These are phyloP conservation scores for Euclidia mi DNA, from an alignment of 2,888 invertebrate genomes.

Conservation along the genomic window DNA sequence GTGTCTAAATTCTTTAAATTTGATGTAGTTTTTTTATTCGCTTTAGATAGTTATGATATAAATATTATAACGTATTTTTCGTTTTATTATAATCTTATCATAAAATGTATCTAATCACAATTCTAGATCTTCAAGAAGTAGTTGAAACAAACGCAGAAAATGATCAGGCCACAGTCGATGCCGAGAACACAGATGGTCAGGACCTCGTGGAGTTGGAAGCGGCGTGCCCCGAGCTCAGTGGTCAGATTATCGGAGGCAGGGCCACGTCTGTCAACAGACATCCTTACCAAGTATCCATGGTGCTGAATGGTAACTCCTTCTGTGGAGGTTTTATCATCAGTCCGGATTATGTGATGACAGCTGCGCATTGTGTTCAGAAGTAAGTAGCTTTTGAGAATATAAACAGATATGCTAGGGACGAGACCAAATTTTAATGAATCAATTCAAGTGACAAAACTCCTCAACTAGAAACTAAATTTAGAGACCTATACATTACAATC, in stretches of 20 bases:
- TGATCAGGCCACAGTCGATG: conserved; percentile 56
- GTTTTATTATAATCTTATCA: no score
- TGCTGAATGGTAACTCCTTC: conserved; percentile 84
- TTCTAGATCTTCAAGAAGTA: conserved; percentile 81
- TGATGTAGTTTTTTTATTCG: no score
- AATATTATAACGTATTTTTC: no score
- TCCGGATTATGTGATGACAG: conserved; percentile 78
- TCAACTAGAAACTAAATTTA: no score
- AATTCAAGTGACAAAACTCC: no score
- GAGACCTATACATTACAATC: no score
- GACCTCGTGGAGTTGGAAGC: conserved; percentile 73
- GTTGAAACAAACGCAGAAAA: conserved; percentile 64
- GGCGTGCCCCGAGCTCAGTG: conserved; percentile 81
- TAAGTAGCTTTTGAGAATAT: conserved; percentile 60
- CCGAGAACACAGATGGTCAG: conserved; percentile 51
- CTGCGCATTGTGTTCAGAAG: conserved; percentile 86
- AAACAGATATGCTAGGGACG: background rate
- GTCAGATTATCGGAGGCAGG: conserved; percentile 84
- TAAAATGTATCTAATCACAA: no score
- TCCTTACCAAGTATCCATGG: conserved; percentile 85
- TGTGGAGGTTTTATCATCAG: conserved; percentile 87
- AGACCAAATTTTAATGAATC: no score
- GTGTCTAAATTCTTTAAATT: no score
- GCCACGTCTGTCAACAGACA: conserved; percentile 80
- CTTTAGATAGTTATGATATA: no score